A percentile compares a stretch with the other conserved stretches of the same genome.
phyloP scores from a whole-genome alignment of 2,797 vertebrate genomes.

The Pseudochromis fuscus region DNA sequence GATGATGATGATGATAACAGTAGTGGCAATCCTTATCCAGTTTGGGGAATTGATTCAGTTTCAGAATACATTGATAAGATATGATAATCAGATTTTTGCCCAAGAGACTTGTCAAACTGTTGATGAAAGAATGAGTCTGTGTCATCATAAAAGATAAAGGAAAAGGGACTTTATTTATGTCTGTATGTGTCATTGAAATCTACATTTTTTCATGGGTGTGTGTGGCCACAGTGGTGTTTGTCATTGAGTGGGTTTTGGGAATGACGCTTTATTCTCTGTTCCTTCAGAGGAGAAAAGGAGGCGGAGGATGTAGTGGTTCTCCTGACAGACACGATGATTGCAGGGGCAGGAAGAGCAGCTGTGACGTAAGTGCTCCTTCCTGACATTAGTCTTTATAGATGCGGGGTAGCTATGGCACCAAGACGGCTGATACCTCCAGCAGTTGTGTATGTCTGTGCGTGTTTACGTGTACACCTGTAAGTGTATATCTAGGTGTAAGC shows the following conservation, averaged over 20 bases:
- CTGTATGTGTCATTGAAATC: conserved; percentile 12
- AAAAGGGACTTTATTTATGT: neutral
- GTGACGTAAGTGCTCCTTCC: conserved; percentile 69
- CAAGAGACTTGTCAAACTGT: neutral
- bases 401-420: conserved; percentile 60
- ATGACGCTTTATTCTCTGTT: conserved; percentile 51
- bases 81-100: no score
- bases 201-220: conserved; percentile 5
- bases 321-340: conserved; percentile 60
- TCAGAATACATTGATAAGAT: no score
- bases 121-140: neutral
- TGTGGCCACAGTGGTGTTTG: conserved; percentile 9
- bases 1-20: neutral
- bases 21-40: neutral
- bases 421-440: conserved; percentile 31
- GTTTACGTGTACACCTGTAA: neutral
- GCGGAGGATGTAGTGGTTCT: conserved; percentile 37
- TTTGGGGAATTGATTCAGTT: neutral
- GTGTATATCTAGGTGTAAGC: conserved; percentile 15
- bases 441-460: conserved; percentile 2
- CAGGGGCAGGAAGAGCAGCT: conserved; percentile 57
- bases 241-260: conserved; percentile 19
- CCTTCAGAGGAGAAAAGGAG: conserved; percentile 49
- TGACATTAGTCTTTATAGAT: conserved; percentile 31
- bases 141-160: neutral